A percentile compares a stretch with the other conserved stretches of the same genome.
phyloP scores from a whole-genome alignment of 2,797 vertebrate species.

The Arctocebus calabarensis region DNA sequence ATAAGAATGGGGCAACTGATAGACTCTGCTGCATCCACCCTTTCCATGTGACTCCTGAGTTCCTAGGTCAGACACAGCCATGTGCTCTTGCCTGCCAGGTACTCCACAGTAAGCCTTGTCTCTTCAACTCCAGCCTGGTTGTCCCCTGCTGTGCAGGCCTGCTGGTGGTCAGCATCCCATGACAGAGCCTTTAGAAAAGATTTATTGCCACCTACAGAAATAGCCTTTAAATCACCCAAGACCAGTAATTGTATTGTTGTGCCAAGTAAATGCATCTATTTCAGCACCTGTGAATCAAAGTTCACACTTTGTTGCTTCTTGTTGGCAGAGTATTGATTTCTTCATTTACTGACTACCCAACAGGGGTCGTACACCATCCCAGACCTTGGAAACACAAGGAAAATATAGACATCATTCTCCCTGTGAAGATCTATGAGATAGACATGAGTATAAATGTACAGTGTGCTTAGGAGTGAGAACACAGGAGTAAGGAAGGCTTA shows the following conservation, averaged over 20 bases:
- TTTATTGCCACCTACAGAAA: slow-evolving; percentile 31
- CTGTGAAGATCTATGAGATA: background rate
- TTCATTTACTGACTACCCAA: background rate
- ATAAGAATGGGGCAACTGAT: background rate
- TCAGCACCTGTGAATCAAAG: background rate
- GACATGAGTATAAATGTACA: background rate
- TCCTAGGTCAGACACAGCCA: background rate
- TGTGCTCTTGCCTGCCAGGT: background rate
- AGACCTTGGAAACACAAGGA: background rate
- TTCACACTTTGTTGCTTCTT: background rate
- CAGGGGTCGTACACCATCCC: background rate
- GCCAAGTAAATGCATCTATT: background rate
- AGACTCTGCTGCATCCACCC: background rate
- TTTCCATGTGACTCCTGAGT: background rate
- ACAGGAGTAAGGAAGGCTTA: background rate
- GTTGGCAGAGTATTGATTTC: background rate
- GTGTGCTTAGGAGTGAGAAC: background rate
- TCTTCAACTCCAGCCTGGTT: background rate
- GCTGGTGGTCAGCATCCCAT: background rate
- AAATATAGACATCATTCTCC: background rate
- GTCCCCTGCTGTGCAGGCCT: background rate
- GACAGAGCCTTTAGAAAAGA: slow-evolving; percentile 24
- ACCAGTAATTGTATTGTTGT: background rate
- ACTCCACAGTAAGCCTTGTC: background rate
- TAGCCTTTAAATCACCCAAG: slow-evolving; percentile 43